Evolutionary conservation across 2,888 invertebrate species (phyloP).

Genomic region (Cerceris ruficornis): DNA sequence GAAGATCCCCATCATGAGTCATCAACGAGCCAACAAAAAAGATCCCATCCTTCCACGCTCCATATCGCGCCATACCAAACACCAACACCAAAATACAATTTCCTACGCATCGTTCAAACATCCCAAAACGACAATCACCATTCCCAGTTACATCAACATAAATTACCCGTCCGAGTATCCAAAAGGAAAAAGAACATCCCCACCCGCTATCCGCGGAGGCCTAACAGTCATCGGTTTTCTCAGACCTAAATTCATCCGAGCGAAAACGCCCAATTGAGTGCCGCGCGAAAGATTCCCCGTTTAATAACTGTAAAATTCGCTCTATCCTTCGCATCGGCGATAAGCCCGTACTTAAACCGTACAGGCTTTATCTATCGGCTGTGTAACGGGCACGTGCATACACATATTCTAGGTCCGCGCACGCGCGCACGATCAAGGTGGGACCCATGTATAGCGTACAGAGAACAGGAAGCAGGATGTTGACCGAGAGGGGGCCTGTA

Average conservation of each 20-base stretch:
- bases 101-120: too few relatives aligned
- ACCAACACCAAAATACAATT: too few relatives aligned
- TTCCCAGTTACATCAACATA: too few relatives aligned
- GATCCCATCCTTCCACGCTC: too few relatives aligned
- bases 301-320: conserved; percentile 21
- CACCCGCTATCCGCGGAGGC: too few relatives aligned
- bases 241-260: neutral
- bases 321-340: conserved; percentile 16
- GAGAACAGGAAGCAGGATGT: conserved; percentile 64
- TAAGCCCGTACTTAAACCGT: conserved; percentile 9
- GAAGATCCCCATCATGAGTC: too few relatives aligned
- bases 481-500: conserved; percentile 48
- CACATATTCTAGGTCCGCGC: conserved; percentile 21
- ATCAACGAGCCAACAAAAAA: too few relatives aligned
- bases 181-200: too few relatives aligned
- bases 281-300: conserved; percentile 1
- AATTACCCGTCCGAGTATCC: too few relatives aligned
- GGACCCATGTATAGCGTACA: conserved; percentile 24
- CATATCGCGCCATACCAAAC: too few relatives aligned
- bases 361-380: conserved; percentile 29
- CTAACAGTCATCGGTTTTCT: neutral
- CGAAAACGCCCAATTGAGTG: neutral
- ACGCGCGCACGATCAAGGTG: conserved; percentile 14
- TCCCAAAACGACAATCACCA: too few relatives aligned
- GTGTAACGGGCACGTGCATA: conserved; percentile 46